These are phyloP conservation scores for Arothron firmamentum DNA, from an alignment of 2,113 vertebrate genomes.

Conservation along the genomic window DNA sequence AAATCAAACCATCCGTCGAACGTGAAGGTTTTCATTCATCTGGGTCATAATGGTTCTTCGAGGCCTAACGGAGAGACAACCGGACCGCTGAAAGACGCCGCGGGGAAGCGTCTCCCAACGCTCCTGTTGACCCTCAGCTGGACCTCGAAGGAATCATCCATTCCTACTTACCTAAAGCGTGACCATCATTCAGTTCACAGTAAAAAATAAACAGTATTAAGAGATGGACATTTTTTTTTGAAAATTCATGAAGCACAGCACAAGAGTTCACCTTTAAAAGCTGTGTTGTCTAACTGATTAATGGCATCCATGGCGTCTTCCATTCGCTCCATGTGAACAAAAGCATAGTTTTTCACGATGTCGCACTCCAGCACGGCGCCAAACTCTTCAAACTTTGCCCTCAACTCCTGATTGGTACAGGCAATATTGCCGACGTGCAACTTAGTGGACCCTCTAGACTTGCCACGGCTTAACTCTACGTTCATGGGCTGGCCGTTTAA, in stretches of 20 bases:
- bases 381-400: conserved; percentile 92
- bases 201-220: conserved; percentile 17
- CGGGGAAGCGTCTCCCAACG: no score
- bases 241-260: conserved; percentile 13
- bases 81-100: no score
- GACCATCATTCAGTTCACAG: conserved; percentile 31
- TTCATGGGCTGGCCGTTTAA: conserved; percentile 92
- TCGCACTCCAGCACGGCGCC: conserved; percentile 92
- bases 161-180: conserved; percentile 48
- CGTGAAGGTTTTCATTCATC: no score
- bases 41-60: no score
- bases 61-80: no score
- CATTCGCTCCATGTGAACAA: conserved; percentile 94
- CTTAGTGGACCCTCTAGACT: conserved; percentile 88
- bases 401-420: conserved; percentile 90
- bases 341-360: conserved; percentile 97
- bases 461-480: conserved; percentile 90
- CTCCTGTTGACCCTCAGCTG: no score
- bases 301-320: conserved; percentile 96
- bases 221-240: not conserved
- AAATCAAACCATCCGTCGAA: no score
- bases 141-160: not conserved
- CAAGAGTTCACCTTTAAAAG: conserved; percentile 88
- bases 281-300: conserved; percentile 87
- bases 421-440: conserved; percentile 91